Conservation (phyloP, 2,797 vertebrate genomes). For the Melanotaenia pygmaea region DNA sequence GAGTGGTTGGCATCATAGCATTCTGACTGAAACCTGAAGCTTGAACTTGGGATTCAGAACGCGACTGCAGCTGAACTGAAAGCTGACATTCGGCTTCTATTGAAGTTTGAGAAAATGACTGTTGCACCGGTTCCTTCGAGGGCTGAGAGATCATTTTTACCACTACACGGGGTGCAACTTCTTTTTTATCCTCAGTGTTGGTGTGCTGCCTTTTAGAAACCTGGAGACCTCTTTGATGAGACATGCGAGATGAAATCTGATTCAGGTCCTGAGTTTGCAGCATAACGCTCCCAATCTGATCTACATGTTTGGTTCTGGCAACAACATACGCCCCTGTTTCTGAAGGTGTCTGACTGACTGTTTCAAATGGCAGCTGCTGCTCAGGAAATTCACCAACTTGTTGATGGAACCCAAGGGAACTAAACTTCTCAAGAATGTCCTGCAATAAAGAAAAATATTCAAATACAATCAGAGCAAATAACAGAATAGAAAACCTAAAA, state of each 20-base stretch:
- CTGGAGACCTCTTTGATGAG: constrained; percentile 13
- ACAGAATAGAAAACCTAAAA: background rate
- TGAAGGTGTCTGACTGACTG: constrained; percentile 15
- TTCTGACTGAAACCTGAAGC: constrained; percentile 12
- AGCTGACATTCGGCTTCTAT: constrained; percentile 7
- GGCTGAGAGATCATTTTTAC: constrained; percentile 20
- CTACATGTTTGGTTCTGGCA: constrained; percentile 50
- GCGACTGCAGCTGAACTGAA: background rate
- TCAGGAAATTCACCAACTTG: constrained; percentile 20
- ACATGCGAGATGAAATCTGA: constrained; percentile 8
- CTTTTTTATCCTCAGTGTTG: constrained; percentile 15
- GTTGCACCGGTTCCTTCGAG: constrained; percentile 1
- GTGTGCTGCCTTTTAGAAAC: background rate
- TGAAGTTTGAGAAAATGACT: constrained; percentile 4
- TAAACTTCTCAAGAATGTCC: constrained; percentile 54
- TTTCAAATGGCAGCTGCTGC: background rate
- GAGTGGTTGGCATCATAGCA: background rate
- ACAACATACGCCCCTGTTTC: constrained; percentile 44
- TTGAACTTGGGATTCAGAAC: constrained; percentile 1
- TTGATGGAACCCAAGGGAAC: constrained; percentile 28
- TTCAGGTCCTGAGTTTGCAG: constrained; percentile 24
- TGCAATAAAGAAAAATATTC: constrained; percentile 20
- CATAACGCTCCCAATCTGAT: constrained; percentile 30
- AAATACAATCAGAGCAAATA: background rate
- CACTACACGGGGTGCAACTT: constrained; percentile 5